Conservation (phyloP, 2,888 invertebrate genomes). For the Elegia similella region DNA sequence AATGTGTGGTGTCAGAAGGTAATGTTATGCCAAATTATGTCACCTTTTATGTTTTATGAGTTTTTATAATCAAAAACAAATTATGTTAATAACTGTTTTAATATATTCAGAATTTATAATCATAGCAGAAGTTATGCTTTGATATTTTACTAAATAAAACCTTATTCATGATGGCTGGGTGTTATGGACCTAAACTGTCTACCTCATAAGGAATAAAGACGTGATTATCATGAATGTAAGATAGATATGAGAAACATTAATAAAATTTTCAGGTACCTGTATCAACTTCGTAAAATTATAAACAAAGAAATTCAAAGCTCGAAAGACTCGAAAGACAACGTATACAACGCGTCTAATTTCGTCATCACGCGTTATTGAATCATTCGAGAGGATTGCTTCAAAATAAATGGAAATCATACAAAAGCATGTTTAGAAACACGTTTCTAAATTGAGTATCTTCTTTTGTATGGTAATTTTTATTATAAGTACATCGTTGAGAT, state of each 20-base stretch:
- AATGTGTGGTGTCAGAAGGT: constrained; percentile 16
- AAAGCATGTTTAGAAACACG: constrained; percentile 17
- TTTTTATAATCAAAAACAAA: constrained; percentile 13
- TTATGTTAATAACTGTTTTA: background rate
- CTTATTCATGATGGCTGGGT: no score
- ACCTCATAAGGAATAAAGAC: no score
- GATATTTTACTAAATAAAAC: no score
- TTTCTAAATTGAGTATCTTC: constrained; percentile 18
- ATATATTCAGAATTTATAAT: no score
- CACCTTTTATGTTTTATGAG: constrained; percentile 2
- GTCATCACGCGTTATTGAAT: constrained; percentile 5
- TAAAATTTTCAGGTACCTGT: no score
- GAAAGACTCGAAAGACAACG: background rate
- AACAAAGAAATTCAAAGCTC: background rate
- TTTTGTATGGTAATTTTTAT: constrained; percentile 37
- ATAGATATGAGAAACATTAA: no score
- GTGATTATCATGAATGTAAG: no score
- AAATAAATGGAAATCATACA: constrained; percentile 8
- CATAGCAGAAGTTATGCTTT: no score
- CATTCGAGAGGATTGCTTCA: constrained; percentile 2
- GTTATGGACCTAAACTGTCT: no score
- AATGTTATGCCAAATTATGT: constrained; percentile 17
- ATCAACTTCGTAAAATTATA: background rate
- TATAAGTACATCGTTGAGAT: constrained; percentile 22
- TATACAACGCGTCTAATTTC: background rate